phyloP scores from a whole-genome alignment of 1,140 invertebrate species.

The Drosophila azteca region DNA sequence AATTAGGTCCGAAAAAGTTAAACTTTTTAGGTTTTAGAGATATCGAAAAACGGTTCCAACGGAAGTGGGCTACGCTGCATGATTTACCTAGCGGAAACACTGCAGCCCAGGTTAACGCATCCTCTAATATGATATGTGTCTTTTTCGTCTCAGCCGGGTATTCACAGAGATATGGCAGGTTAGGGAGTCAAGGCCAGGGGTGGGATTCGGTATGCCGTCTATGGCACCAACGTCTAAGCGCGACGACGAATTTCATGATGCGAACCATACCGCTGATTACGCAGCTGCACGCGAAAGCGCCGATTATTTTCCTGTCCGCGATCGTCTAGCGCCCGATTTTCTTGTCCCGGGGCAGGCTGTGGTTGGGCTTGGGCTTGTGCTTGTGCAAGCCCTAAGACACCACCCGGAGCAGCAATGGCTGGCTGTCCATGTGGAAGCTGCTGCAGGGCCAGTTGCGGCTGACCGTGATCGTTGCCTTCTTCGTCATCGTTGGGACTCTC shows the following conservation, averaged over 20 bases:
- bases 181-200: slow-evolving; percentile 1
- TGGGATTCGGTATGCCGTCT: background rate
- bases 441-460: slow-evolving; percentile 26
- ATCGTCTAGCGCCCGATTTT: slow-evolving; percentile 38
- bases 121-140: slow-evolving; percentile 24
- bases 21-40: slow-evolving; percentile 8
- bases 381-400: background rate
- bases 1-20: background rate
- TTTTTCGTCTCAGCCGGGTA: background rate
- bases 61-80: slow-evolving; percentile 47
- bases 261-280: slow-evolving; percentile 71
- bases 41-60: slow-evolving; percentile 55
- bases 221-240: slow-evolving; percentile 29
- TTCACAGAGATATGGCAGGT: background rate
- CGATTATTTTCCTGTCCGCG: slow-evolving; percentile 57
- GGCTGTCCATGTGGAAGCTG: slow-evolving; percentile 8
- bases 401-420: slow-evolving; percentile 13
- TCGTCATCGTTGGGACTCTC: slow-evolving; percentile 72
- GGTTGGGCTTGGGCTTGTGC: background rate
- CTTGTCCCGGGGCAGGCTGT: slow-evolving; percentile 5
- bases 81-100: slow-evolving; percentile 30
- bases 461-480: slow-evolving; percentile 48
- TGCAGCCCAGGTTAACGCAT: slow-evolving; percentile 52
- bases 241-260: slow-evolving; percentile 80
- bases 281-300: slow-evolving; percentile 74